Evolutionary conservation across 2,113 vertebrate species (phyloP), one percentile per base, ranked within the genome.

Genomic region (Salvelinus sp.): DNA sequence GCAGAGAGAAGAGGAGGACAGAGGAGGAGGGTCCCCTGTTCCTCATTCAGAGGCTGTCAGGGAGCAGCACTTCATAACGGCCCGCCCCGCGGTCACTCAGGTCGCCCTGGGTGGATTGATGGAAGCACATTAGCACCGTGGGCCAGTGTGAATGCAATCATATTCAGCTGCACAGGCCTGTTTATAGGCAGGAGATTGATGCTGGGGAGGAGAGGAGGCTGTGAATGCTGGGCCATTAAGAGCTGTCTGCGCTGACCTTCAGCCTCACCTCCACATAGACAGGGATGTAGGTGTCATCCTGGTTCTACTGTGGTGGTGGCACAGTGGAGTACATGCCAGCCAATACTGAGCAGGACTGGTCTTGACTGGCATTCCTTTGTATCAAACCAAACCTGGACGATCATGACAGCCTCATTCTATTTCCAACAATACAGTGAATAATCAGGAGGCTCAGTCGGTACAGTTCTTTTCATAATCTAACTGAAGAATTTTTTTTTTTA

Each of bases 101-200:
- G 58, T 16, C 9, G 58, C 85, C 85, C 89, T 93, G 93, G 93
- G 94, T 92, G 91, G 93, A 94, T 94, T 92, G 93, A 93, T 93
- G 88, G 87, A 91, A 91, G 89, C 88, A 90, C 92, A 93, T 93
- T 94, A 93, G 90, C 87, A 88, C 85, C 82, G 87, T 87, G 88
- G 89, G 76, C 87, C 87, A 78, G 88, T 74, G 82, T 91, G 90
- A 90, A 91, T 88, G 92, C 91, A 94, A 94, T 94, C 94, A 94
- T 90, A 92, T 92, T 92, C 91, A 92, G 91, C 85, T 76, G 80
- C 77, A 77, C 82, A 79, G 79, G 72, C 77, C 80, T 79, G 86
- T 89, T 94, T 93, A 93, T 93, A 92, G 91, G 91, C 87, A 72
- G 20, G 88, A 93, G 91, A 94, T 94, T 94, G 93, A 94, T 44